Evolutionary conservation across 1,140 invertebrate species (phyloP), one percentile per base, ranked within the genome.

Genomic region (Pygmarrhopalites habei): DNA sequence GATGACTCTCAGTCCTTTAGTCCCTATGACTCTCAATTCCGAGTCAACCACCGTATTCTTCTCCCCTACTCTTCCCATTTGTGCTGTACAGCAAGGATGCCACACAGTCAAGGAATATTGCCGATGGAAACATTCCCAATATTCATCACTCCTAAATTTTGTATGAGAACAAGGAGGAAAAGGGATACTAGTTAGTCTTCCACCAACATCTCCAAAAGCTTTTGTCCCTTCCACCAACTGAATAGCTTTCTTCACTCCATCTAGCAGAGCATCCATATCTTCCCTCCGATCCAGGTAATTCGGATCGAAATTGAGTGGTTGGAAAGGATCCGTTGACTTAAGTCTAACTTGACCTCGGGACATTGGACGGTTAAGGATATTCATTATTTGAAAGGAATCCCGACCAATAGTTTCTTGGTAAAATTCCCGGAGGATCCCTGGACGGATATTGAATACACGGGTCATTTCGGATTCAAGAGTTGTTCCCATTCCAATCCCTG

Each of bases 51-150:
- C 77, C 35, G 75, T 68, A n/a, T 51, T 62, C n/a, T 15, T 44
- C 58, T 90, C 88, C 2, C 71, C 77, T 17, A 71, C 62, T 0
- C 89, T 90, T 21, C 52, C 65, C 68, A 70, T 71, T 15, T 51
- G 35, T 14, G 62, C 62, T 14, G 64, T 66, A 5, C 64, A 61
- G 1, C n/a, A n/a, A 14, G 43, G 23, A 47, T 70, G 66, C 21
- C 66, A 44, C 14, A 60, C 3, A 0, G 15, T 69, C 64, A 65
- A 74, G 0, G 59, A 25, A 29, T 51, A 66, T 1, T 57, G 30
- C 3, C 53, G 26, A 15, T 55, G 32, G 35, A 49, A 61, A 41
- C 64, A 61, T 19, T 61, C 60, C 29, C 35, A 66, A 30, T 66
- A 66, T 1, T n/a, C 59, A 44, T 61, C 47, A 39, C 29, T 58